Conservation (phyloP, 2,797 vertebrate species). For the Poecile montanus region DNA sequence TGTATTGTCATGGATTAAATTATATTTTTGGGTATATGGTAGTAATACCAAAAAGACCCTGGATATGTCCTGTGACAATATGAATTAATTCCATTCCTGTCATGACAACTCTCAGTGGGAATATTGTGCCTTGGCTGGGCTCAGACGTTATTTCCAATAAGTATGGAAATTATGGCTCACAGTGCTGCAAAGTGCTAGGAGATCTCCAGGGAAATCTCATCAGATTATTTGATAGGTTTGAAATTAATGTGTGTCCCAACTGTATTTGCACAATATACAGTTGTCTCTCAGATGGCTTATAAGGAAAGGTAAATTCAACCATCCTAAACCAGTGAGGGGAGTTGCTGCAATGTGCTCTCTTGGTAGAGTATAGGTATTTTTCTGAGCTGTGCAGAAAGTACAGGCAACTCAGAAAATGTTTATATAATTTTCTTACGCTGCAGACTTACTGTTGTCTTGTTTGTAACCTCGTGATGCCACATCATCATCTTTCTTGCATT, state of each 20-base stretch:
- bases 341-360: background rate
- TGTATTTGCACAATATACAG: conserved; percentile 45
- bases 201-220: conserved; percentile 75
- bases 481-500: background rate
- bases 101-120: conserved; percentile 51
- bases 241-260: conserved; percentile 70
- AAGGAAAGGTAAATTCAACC: conserved; percentile 28
- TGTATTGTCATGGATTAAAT: background rate
- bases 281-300: conserved; percentile 53
- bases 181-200: conserved; percentile 32
- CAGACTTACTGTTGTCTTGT: background rate
- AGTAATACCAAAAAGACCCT: conserved; percentile 25
- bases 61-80: background rate
- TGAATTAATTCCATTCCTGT: conserved; percentile 63
- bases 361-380: background rate
- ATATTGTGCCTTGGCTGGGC: conserved; percentile 58
- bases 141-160: conserved; percentile 75
- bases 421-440: background rate
- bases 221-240: conserved; percentile 73
- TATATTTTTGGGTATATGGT: conserved; percentile 26
- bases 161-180: conserved; percentile 75
- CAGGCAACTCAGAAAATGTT: background rate
- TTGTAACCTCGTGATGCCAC: conserved; percentile 24
- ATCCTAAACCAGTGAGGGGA: conserved; percentile 9
- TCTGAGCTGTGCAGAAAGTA: background rate